Evolutionary conservation across 2,888 invertebrate species (phyloP).

Genomic region (Epinotia ramella): DNA sequence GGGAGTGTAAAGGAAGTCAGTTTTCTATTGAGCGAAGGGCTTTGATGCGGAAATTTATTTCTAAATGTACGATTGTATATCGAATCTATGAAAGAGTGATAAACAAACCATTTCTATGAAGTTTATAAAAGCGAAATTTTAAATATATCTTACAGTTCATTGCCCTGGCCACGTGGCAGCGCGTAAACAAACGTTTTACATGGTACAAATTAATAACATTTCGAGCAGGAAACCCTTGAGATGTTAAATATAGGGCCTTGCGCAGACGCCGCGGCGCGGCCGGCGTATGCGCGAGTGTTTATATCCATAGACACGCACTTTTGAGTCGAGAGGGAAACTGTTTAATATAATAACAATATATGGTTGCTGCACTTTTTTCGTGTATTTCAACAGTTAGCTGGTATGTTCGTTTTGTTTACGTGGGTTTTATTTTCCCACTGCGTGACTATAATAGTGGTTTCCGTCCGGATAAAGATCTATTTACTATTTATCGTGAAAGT

Average conservation of each 20-base stretch:
- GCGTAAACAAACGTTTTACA: constrained; percentile 76
- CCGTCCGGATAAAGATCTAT: not conserved
- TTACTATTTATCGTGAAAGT: constrained; percentile 18
- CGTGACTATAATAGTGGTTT: constrained; percentile 25
- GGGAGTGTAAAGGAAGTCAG: constrained; percentile 18
- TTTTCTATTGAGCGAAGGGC: constrained; percentile 10
- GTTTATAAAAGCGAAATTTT: constrained; percentile 57
- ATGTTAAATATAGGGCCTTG: constrained; percentile 77
- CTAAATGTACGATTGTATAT: constrained; percentile 35
- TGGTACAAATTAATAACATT: constrained; percentile 78
- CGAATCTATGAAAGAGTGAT: constrained; percentile 47
- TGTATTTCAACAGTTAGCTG: not conserved
- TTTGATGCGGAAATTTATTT: constrained; percentile 10
- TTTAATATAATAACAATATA: constrained; percentile 17
- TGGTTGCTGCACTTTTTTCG: constrained; percentile 4
- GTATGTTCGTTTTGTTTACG: not conserved
- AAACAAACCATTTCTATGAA: constrained; percentile 56
- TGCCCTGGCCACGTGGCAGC: constrained; percentile 74
- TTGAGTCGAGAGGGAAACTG: constrained; percentile 7
- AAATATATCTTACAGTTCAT: constrained; percentile 68
- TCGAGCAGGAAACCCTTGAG: constrained; percentile 79
- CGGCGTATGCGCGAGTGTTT: constrained; percentile 65
- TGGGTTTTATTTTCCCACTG: constrained; percentile 15
- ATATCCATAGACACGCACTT: constrained; percentile 67
- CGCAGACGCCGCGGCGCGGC: constrained; percentile 70